phyloP scores from a whole-genome alignment of 1,140 invertebrate genomes.

The Elysia chlorotica region DNA sequence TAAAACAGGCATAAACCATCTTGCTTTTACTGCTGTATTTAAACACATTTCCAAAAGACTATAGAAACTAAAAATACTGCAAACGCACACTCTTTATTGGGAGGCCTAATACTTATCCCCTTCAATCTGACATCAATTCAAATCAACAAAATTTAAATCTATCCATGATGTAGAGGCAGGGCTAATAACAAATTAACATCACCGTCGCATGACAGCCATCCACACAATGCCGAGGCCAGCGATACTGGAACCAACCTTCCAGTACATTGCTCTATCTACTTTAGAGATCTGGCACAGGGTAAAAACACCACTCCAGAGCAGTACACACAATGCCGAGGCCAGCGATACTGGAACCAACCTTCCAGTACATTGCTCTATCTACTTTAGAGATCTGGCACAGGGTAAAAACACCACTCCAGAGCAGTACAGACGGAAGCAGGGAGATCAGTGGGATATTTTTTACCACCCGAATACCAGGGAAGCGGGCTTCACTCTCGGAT shows the following conservation, averaged over 20 bases:
- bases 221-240: not conserved
- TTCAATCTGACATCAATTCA: too few relatives aligned
- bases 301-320: constrained; percentile 16
- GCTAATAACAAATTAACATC: too few relatives aligned
- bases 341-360: not conserved
- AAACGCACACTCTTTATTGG: too few relatives aligned
- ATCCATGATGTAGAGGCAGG: too few relatives aligned
- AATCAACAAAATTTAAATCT: too few relatives aligned
- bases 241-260: not conserved
- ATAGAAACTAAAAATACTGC: too few relatives aligned
- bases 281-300: not conserved
- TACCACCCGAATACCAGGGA: not conserved
- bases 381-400: not conserved
- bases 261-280: not conserved
- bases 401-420: constrained; percentile 13
- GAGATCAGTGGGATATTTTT: not conserved
- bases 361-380: not conserved
- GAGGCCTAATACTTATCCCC: too few relatives aligned
- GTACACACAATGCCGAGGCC: not conserved
- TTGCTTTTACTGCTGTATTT: too few relatives aligned
- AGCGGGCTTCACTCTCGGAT: not conserved
- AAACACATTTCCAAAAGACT: too few relatives aligned
- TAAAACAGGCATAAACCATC: too few relatives aligned
- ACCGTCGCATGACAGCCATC: too few relatives aligned
- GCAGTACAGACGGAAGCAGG: constrained; percentile 2